These are phyloP conservation scores for Caerostris extrusa DNA, from an alignment of 1,140 invertebrate genomes.

Conservation along the genomic window DNA sequence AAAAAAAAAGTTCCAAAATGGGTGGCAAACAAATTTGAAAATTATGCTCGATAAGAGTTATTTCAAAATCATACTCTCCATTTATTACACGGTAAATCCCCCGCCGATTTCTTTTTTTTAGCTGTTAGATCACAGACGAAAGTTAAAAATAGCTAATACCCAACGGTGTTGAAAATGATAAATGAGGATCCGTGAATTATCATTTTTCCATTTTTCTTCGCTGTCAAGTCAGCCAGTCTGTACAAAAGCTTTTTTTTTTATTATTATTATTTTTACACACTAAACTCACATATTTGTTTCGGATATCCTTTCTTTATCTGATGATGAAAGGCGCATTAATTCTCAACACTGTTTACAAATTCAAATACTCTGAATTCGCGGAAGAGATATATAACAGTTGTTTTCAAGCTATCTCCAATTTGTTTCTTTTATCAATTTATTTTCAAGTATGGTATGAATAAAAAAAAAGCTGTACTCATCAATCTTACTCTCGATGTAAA, in stretches of 20 bases:
- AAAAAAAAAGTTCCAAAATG: no score
- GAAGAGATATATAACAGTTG: no score
- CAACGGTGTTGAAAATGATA: neutral
- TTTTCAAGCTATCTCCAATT: no score
- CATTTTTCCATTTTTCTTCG: neutral
- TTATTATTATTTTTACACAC: neutral
- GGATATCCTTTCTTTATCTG: neutral
- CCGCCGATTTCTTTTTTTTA: neutral
- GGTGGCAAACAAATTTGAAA: no score
- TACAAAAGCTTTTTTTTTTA: neutral
- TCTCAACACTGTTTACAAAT: neutral
- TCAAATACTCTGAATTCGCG: no score
- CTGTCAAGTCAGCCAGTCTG: neutral
- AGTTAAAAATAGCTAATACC: neutral
- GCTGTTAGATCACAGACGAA: neutral
- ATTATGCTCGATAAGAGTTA: no score
- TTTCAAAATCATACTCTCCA: no score
- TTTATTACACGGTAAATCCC: no score
- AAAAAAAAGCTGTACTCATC: no score
- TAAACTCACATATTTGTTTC: neutral
- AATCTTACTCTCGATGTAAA: no score
- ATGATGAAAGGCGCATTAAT: neutral
- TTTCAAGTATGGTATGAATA: no score
- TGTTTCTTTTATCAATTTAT: no score
- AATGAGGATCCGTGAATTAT: slow-evolving; percentile 5